Evolutionary conservation across 2,797 vertebrate genomes (phyloP).

Genomic region (Antennarius maculatus): DNA sequence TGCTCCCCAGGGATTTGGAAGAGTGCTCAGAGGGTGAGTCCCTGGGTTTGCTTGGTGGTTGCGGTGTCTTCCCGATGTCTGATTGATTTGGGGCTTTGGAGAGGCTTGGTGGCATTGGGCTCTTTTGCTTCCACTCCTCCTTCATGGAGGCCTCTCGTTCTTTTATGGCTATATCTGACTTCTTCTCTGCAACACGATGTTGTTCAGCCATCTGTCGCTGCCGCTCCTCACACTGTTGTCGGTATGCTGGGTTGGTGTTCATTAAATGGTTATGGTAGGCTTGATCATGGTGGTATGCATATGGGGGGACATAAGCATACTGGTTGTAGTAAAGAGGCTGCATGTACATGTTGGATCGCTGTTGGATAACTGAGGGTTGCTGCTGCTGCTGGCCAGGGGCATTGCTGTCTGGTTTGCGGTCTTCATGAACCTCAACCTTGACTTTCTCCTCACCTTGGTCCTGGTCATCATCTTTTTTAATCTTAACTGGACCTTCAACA

Average conservation of each 20-base stretch:
- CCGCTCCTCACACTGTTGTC: constrained; percentile 95
- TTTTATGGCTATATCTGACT: constrained; percentile 88
- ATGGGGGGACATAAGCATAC: constrained; percentile 96
- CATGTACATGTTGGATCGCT: constrained; percentile 98
- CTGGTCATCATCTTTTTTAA: constrained; percentile 95
- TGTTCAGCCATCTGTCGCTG: constrained; percentile 91
- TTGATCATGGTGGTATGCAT: constrained; percentile 92
- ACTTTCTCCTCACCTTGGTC: constrained; percentile 88
- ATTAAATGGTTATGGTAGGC: constrained; percentile 95
- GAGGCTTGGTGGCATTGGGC: constrained; percentile 89
- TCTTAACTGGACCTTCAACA: constrained; percentile 86
- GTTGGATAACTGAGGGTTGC: constrained; percentile 97
- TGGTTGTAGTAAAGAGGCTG: constrained; percentile 99
- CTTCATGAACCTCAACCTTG: constrained; percentile 90
- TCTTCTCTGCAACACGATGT: constrained; percentile 91
- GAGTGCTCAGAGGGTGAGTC: constrained; percentile 87
- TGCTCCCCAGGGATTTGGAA: constrained; percentile 90
- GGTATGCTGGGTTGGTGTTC: constrained; percentile 91
- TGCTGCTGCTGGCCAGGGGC: constrained; percentile 85
- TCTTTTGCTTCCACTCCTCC: constrained; percentile 98
- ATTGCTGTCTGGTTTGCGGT: constrained; percentile 88
- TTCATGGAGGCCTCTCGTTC: constrained; percentile 89
- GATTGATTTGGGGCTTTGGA: constrained; percentile 93
- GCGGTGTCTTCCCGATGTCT: constrained; percentile 87
- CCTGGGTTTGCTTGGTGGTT: constrained; percentile 87